Conservation (phyloP, 1,140 invertebrate species). For the Drosophila quadrilineata region DNA sequence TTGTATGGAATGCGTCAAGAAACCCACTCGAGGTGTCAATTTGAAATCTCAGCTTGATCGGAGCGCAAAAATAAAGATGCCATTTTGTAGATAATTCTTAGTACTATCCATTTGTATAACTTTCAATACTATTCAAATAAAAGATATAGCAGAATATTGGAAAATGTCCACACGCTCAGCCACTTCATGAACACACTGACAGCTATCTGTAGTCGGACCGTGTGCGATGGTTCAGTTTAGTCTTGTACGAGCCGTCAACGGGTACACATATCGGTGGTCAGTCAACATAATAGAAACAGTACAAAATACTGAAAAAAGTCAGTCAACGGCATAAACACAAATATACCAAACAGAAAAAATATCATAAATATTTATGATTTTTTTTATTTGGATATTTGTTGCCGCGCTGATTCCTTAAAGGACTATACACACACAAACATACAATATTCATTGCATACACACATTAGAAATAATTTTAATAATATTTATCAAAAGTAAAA, state of each 20-base stretch:
- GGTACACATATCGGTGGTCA: constrained; percentile 79
- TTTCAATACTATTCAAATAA: constrained; percentile 44
- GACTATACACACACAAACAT: too few species aligned
- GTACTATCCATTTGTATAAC: constrained; percentile 19
- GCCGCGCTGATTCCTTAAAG: constrained; percentile 14
- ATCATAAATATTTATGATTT: constrained; percentile 1
- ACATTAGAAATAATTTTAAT: constrained; percentile 40
- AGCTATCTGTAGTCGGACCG: constrained; percentile 51
- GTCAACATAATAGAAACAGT: constrained; percentile 36
- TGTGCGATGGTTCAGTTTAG: constrained; percentile 62
- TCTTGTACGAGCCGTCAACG: constrained; percentile 79
- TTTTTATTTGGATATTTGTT: constrained; percentile 13
- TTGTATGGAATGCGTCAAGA: constrained; percentile 81
- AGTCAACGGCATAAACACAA: constrained; percentile 32
- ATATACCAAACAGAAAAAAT: constrained; percentile 38
- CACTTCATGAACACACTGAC: constrained; percentile 44
- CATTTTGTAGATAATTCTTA: constrained; percentile 42
- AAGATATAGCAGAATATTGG: constrained; percentile 18
- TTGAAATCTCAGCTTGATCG: constrained; percentile 56
- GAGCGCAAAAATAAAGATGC: constrained; percentile 13
- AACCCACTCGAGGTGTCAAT: constrained; percentile 76
- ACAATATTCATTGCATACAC: too few species aligned
- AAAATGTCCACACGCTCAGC: constrained; percentile 38
- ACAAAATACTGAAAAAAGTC: constrained; percentile 38
- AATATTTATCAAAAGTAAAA: constrained; percentile 40